Evolutionary conservation across 2,888 invertebrate genomes (phyloP), one percentile per base, ranked within the genome.

Genomic region (Drosophila siamana): DNA sequence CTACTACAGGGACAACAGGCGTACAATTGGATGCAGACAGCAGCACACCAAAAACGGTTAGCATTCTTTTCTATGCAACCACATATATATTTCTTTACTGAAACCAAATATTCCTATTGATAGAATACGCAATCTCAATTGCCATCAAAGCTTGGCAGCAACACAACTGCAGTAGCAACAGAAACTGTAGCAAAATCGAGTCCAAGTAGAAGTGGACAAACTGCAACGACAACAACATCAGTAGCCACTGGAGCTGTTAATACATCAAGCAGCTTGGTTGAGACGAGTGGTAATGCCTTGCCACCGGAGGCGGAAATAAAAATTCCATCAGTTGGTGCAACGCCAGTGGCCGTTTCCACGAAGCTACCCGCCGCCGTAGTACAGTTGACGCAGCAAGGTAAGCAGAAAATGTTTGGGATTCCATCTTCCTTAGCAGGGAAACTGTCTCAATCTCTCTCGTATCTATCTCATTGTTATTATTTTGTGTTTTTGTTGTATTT

Each of bases 351-450:
- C 11, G 93, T 94, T 33, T 93, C 94, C 24, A 94, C 94, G 2
- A 92, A 93, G 50, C 90, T 95, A 67, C 94, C 95, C 48, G 94
- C 94, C 51, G 94, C 94, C 55, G 94, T 95, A 68, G 93, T 94
- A 57, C 94, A 95, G 88, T 92, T 94, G 67, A 93, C 92, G 71
- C 94, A 94, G 86, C 94, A 94, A 93, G 94, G 94, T 94, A 92
- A 89, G 83, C 60, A 19, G 16, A 30, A 57, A 15, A 38, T 7
- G 47, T 68, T 57, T 13, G 15, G 38, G 19, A 22, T 55, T 22
- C 16, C 6, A n/a, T 4, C 22, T 41, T 7, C 2, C 40, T 8
- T 22, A 22, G 30, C 40, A 44, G 43, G 47, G 43, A 50, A 26
- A 59, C 9, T 61, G 6, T 46, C 15, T 47, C 38, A 38, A 66